Base-by-base conservation (phyloP, 2,888 invertebrate genomes). In the Dione juno region DNA sequence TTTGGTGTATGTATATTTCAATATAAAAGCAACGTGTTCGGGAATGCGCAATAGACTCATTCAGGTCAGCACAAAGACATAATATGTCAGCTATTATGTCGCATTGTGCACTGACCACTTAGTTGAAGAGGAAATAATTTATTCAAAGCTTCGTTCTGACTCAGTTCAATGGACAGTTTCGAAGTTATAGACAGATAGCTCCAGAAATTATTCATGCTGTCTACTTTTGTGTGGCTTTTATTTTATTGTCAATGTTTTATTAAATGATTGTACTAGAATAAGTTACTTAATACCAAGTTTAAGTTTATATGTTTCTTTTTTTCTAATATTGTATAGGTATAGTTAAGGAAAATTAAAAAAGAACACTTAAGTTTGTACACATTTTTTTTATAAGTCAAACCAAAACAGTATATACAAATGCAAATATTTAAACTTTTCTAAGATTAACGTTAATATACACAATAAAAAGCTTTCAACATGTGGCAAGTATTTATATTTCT, bases 51-150 rank as follows among this genome's bases (percentile, higher is more conserved):
- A 79, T 76, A 78, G 78, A 76, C 86, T 85, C 82, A 85, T 88
- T 75, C 82, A 85, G 78, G 77, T 78, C 74, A 75, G 75, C 80
- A 85, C 84, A 88, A 89, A 88, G 86, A 85, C 83, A 87, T 52
- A 64, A 64, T 85, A 86, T 85, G 84, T 86, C 88, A 86, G 89
- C 86, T 88, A 88, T 89, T 89, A 87, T 84, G 81, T 84, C 81
- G 86, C 83, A 85, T 87, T 89, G 87, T 87, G 81, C 78, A 82
- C 81, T 88, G 87, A 86, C 88, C 89, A 89, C 88, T 91, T 89
- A 88, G 84, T 79, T 82, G 71, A 80, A 85, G 86, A 89, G 89
- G 89, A 90, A 89, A 89, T 90, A 83, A 89, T 88, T 90, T 91
- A 88, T 92, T 90, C 85, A 86, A 82, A 83, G 79, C 81, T 76